These are phyloP conservation scores for Drosophila borborema DNA, from an alignment of 2,888 invertebrate genomes.

Conservation along the genomic window DNA sequence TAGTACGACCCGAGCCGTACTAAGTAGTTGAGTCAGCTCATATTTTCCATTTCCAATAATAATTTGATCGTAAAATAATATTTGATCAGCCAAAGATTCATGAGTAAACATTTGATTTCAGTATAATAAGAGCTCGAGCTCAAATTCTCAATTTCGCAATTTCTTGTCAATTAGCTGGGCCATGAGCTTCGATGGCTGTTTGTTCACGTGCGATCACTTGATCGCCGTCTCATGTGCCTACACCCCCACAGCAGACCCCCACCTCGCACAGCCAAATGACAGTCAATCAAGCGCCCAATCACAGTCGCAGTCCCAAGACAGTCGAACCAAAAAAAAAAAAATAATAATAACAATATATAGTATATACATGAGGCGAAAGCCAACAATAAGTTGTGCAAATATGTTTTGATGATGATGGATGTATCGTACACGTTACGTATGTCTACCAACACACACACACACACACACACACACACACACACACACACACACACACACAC, in stretches of 20 bases:
- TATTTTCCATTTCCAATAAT: neutral
- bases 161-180: conserved; percentile 38
- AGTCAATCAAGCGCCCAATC: conserved; percentile 35
- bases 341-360: conserved; percentile 1
- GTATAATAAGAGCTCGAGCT: conserved; percentile 21
- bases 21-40: neutral
- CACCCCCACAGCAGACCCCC: conserved; percentile 17
- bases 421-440: conserved; percentile 40
- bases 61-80: neutral
- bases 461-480: neutral
- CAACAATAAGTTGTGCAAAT: conserved; percentile 70
- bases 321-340: neutral
- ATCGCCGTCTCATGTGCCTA: conserved; percentile 58
- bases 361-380: conserved; percentile 30
- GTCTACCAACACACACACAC: neutral
- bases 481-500: neutral
- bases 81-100: conserved; percentile 5
- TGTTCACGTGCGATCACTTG: conserved; percentile 80
- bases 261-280: neutral
- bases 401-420: conserved; percentile 60
- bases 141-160: conserved; percentile 43
- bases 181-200: conserved; percentile 48
- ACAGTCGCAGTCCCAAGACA: conserved; percentile 41
- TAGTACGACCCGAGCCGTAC: neutral
- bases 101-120: conserved; percentile 35